phyloP scores from a whole-genome alignment of 35 echinoderm and acorn worm species.

The Ptychodera flava region DNA sequence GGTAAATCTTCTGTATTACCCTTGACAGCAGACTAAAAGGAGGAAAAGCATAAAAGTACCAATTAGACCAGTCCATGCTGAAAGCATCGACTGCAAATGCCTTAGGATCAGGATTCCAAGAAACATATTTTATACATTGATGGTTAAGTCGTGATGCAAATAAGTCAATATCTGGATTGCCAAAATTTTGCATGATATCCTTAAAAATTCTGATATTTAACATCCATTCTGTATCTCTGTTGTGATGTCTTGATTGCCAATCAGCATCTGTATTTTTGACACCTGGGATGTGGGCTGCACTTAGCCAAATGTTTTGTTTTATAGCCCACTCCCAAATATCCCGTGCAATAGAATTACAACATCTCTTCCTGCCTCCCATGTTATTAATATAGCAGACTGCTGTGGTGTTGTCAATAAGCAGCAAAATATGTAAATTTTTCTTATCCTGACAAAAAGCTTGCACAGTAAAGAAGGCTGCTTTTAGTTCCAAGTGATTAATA shows the following conservation, averaged over 20 bases:
- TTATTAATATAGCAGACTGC: conserved; percentile 51
- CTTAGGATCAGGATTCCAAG: conserved; percentile 27
- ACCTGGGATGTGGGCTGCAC: conserved; percentile 11
- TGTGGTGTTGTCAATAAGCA: conserved; percentile 37
- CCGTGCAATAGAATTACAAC: too few relatives aligned
- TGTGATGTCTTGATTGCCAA: too few relatives aligned
- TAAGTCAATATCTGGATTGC: too few relatives aligned
- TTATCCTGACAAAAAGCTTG: too few relatives aligned
- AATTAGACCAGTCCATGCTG: conserved; percentile 2
- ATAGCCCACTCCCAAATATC: too few relatives aligned
- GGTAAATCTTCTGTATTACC: conserved; percentile 22
- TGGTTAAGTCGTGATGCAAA: neutral
- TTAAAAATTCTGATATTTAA: too few relatives aligned
- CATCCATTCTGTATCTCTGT: too few relatives aligned
- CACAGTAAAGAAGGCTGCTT: too few relatives aligned
- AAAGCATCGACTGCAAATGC: conserved; percentile 31
- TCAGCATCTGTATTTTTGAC: too few relatives aligned
- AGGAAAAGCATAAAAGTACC: conserved; percentile 38
- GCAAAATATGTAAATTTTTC: too few relatives aligned
- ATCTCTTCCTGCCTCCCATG: conserved; percentile 13
- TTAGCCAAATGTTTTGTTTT: conserved; percentile 24
- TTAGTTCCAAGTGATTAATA: too few relatives aligned
- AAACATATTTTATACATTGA: neutral
- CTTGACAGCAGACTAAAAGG: conserved; percentile 22
- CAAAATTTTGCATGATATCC: too few relatives aligned